These are phyloP conservation scores for Silurus aristotelis DNA, from an alignment of 2,797 vertebrate species.

Conservation along the genomic window DNA sequence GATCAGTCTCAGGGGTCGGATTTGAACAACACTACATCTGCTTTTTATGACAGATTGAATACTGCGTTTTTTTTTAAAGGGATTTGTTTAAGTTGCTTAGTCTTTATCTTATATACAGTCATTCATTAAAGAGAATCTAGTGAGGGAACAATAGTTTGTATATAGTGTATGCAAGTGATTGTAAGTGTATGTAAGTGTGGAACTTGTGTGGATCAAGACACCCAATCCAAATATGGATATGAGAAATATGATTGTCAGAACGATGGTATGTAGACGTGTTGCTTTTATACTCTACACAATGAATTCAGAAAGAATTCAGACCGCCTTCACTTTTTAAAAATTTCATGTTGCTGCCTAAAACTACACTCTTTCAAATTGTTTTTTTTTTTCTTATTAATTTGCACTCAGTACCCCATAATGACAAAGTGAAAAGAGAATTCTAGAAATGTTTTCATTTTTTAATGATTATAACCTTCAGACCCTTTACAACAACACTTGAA, in stretches of 20 bases:
- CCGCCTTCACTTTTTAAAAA: no score
- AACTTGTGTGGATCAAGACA: neutral
- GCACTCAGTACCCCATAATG: no score
- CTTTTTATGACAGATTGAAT: neutral
- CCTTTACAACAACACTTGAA: no score
- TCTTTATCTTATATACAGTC: neutral
- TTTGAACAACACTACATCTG: neutral
- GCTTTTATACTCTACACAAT: neutral
- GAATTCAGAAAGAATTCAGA: no score
- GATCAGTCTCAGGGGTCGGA: slow-evolving; percentile 8
- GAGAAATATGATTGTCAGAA: neutral
- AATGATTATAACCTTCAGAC: no score
- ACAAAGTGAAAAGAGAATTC: no score
- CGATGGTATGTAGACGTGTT: neutral
- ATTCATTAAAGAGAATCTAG: neutral
- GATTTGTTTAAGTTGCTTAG: neutral
- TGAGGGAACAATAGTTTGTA: neutral
- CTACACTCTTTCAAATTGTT: no score
- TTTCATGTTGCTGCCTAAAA: no score
- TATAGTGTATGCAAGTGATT: neutral
- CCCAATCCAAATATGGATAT: neutral
- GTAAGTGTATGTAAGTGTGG: no score
- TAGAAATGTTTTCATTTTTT: no score
- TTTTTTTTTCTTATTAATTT: no score
- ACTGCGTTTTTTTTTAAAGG: neutral